Base-by-base conservation (phyloP, 2,113 vertebrate genomes). In the Plecotus auritus region DNA sequence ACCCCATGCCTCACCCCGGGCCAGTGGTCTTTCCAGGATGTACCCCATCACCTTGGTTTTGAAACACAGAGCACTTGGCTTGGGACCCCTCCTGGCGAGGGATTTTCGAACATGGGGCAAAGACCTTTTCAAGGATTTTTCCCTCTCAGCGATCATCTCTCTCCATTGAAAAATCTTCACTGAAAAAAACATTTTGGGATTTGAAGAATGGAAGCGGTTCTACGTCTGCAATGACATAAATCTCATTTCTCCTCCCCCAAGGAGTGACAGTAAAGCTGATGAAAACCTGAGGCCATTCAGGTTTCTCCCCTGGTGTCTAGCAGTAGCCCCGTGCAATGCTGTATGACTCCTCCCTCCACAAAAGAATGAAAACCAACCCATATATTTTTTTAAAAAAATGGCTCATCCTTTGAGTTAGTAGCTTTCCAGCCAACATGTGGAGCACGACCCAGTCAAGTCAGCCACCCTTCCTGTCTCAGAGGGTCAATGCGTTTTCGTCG, bases 181-280 rank as follows among this genome's bases (percentile, higher is more conserved):
- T 88, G 95, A 66, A 94, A 90, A 96, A 92, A 96, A 93, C 86
- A 91, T 76, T 91, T 88, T 72, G 94, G 86, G 95, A 92, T 95
- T 92, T 76, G 78, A 90, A 94, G 95, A 94, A 91, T 96, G 94
- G 96, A 94, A 97, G 92, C 91, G 93, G 88, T 94, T 92, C 92
- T 95, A 95, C 92, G 77, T 95, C 56, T 93, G 45, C 0, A 45
- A 96, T 87, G 92, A 97, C 95, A 64, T 72, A 92, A 94, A 91
- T 95, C 92, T 96, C 93, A 95, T 69, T 96, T 97, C 92, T 95
- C 84, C 95, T 91, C 85, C 93, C 70, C 69, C 56, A 70, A 93
- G 90, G 42, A 95, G 93, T 49, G 86, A 91, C 66, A 80, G 94
- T 69, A 90, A 93, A 93, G 92, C 95, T 69, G 88, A 93, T 81